These are phyloP conservation scores for Chrysocyon brachyurus DNA, from an alignment of 2,797 vertebrate genomes.

Conservation along the genomic window DNA sequence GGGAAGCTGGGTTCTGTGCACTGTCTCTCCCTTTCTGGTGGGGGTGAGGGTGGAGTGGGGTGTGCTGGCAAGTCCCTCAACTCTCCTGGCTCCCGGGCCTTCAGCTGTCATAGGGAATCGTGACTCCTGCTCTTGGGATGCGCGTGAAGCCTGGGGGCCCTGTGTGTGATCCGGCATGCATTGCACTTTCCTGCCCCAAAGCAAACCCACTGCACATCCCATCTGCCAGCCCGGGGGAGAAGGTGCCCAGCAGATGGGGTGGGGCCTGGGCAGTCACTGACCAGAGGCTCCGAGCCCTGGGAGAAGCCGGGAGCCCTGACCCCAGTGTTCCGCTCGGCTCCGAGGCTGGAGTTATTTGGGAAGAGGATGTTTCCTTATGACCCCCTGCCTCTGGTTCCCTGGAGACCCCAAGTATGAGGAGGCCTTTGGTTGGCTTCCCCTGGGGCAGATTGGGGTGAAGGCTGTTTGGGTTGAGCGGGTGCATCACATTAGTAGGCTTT, in stretches of 20 bases:
- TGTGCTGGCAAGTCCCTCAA: too few species aligned
- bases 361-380: neutral
- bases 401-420: neutral
- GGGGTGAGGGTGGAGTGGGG: too few species aligned
- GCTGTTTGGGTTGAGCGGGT: neutral
- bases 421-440: neutral
- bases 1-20: fast-evolving
- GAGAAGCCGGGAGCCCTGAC: fast-evolving
- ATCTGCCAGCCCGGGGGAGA: fast-evolving
- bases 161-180: fast-evolving
- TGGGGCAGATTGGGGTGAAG: neutral
- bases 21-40: neutral
- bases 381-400: fast-evolving
- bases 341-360: neutral
- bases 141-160: neutral
- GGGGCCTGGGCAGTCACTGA: too few species aligned
- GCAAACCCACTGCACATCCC: neutral
- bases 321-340: fast-evolving
- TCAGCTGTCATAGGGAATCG: neutral
- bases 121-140: fast-evolving
- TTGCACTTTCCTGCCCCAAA: neutral
- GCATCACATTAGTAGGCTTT: fast-evolving
- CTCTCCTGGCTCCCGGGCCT: neutral
- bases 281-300: fast-evolving
- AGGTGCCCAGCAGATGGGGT: neutral